A percentile compares a stretch with the other conserved stretches of the same genome.
phyloP scores from a whole-genome alignment of 2,888 invertebrate genomes.

The Lasioglossum figueresi region DNA sequence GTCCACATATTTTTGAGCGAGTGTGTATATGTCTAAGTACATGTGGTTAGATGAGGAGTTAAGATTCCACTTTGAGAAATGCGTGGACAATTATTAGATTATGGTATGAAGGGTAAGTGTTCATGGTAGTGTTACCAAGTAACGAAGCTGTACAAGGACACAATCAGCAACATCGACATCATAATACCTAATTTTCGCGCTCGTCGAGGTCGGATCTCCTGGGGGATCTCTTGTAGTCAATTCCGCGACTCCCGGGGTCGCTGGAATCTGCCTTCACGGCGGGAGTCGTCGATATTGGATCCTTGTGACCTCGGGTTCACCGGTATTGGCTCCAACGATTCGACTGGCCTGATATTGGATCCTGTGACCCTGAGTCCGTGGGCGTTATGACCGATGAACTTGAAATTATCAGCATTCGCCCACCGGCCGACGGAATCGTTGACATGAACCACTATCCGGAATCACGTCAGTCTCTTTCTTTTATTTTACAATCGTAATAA shows the following conservation, averaged over 20 bases:
- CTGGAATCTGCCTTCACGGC: constrained; percentile 41
- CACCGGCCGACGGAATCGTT: neutral
- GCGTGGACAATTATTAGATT: too few species aligned
- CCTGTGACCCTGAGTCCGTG: constrained; percentile 40
- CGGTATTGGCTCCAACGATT: constrained; percentile 38
- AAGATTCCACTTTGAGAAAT: too few species aligned
- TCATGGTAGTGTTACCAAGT: too few species aligned
- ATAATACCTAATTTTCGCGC: constrained; percentile 6
- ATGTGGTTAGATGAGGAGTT: too few species aligned
- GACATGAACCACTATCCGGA: neutral
- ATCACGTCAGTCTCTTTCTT: neutral
- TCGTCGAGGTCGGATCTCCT: neutral
- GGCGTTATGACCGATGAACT: constrained; percentile 25
- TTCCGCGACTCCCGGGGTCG: constrained; percentile 6
- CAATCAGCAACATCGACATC: neutral
- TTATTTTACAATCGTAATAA: neutral
- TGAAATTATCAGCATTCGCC: constrained; percentile 18
- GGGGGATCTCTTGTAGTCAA: constrained; percentile 1
- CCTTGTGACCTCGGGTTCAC: constrained; percentile 41
- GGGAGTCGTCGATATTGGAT: constrained; percentile 42
- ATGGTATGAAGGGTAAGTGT: too few species aligned
- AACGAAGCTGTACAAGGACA: neutral
- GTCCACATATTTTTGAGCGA: too few species aligned
- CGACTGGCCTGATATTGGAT: constrained; percentile 47
- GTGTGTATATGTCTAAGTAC: too few species aligned